Conservation (phyloP, 1,140 invertebrate species). For the Penaeus indicus region DNA sequence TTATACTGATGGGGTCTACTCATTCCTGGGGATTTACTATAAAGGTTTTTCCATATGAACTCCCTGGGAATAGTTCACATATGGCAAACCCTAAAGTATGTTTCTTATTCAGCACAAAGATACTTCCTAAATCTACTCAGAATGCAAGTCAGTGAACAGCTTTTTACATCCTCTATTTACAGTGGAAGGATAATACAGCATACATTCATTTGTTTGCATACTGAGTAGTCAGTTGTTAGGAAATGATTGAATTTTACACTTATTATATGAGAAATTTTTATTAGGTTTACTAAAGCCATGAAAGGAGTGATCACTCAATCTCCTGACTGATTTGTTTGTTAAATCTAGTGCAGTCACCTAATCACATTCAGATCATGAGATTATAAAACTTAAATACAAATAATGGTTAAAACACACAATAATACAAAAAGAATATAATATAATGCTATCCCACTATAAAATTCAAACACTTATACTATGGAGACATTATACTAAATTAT, state of each 20-base stretch:
- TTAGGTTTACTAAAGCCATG: constrained; percentile 24
- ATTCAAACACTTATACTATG: constrained; percentile 18
- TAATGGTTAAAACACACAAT: not conserved
- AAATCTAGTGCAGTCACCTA: constrained; percentile 38
- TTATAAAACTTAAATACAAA: constrained; percentile 21
- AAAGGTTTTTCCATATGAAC: constrained; percentile 9
- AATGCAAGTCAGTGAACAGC: not conserved
- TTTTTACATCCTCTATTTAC: constrained; percentile 37
- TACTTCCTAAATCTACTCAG: constrained; percentile 18
- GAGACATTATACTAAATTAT: constrained; percentile 38
- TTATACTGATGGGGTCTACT: constrained; percentile 27
- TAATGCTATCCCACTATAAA: constrained; percentile 36
- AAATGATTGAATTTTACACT: not conserved
- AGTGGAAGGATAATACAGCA: constrained; percentile 38
- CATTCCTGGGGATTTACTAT: constrained; percentile 19
- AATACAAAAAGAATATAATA: constrained; percentile 37
- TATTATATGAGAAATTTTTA: constrained; percentile 1
- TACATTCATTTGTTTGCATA: constrained; percentile 16
- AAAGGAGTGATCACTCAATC: constrained; percentile 33
- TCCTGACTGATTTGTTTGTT: constrained; percentile 29
- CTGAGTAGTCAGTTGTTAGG: not conserved
- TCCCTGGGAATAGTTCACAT: constrained; percentile 14
- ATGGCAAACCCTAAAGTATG: not conserved
- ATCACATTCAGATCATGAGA: not conserved
- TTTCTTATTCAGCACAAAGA: not conserved